Evolutionary conservation across 2,797 vertebrate genomes (phyloP).

Genomic region (Periophthalmus magnuspinnatus): DNA sequence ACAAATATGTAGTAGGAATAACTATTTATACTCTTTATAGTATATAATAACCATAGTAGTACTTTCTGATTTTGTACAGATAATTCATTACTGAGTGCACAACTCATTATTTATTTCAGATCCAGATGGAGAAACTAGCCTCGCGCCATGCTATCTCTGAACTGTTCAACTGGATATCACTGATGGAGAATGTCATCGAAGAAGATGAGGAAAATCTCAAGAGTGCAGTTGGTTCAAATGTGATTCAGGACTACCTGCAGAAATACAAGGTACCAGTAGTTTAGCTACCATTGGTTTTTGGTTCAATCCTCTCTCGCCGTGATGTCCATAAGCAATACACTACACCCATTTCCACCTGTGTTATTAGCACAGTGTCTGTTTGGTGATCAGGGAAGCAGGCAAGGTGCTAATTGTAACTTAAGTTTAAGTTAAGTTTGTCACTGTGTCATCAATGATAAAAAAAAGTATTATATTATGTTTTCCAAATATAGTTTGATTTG

Average conservation of each 20-base stretch:
- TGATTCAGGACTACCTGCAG: constrained; percentile 86
- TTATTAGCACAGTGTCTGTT: neutral
- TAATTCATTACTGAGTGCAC: neutral
- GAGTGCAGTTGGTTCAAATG: constrained; percentile 86
- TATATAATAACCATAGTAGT: neutral
- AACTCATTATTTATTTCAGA: constrained; percentile 64
- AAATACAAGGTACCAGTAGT: constrained; percentile 88
- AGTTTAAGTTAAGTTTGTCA: too few relatives aligned
- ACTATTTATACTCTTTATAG: too few relatives aligned
- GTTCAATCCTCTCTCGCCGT: neutral
- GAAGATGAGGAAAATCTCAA: constrained; percentile 90
- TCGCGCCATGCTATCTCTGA: constrained; percentile 93
- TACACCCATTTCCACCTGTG: neutral
- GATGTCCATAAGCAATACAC: neutral
- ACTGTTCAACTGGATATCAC: constrained; percentile 91
- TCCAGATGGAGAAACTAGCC: constrained; percentile 96
- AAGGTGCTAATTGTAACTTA: too few relatives aligned
- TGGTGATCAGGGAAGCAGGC: neutral
- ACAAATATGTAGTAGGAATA: neutral
- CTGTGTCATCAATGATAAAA: too few relatives aligned
- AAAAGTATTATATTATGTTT: neutral
- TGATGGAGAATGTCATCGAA: constrained; percentile 92
- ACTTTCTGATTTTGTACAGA: neutral
- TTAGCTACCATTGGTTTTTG: neutral
- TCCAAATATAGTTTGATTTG: neutral